Evolutionary conservation across 2,888 invertebrate species (phyloP).

Genomic region (Meteorus colon): DNA sequence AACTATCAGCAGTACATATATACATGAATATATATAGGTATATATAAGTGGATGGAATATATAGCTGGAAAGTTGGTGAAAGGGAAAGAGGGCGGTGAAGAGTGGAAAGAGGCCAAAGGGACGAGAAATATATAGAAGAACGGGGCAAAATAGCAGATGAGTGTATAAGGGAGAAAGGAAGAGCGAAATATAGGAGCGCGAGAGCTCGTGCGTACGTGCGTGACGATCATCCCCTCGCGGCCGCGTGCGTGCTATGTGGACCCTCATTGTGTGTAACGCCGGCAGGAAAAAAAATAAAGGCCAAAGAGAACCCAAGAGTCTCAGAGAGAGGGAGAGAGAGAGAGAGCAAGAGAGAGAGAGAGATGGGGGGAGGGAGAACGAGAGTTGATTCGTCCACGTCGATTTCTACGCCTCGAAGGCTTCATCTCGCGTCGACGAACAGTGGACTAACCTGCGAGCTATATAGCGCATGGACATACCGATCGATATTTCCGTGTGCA

Average conservation of each 20-base stretch:
- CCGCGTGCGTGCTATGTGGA: slow-evolving; percentile 32
- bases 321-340: background rate
- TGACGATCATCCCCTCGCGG: slow-evolving; percentile 52
- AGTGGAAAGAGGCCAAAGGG: slow-evolving; percentile 39
- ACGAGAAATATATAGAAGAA: slow-evolving; percentile 13
- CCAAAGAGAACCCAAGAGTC: too few species aligned
- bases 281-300: background rate
- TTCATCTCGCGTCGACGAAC: slow-evolving; percentile 40
- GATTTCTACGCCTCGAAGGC: slow-evolving; percentile 45
- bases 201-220: slow-evolving; percentile 57
- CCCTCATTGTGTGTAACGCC: slow-evolving; percentile 20
- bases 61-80: background rate
- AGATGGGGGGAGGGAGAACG: slow-evolving; percentile 24
- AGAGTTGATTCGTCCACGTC: slow-evolving; percentile 37
- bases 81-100: background rate
- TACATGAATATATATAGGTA: background rate
- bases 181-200: background rate
- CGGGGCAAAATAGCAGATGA: slow-evolving; percentile 30
- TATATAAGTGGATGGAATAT: background rate
- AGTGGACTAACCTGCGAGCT: slow-evolving; percentile 31
- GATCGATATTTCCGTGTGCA: slow-evolving; percentile 39
- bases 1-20: background rate
- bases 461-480: background rate
- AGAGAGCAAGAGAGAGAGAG: background rate
- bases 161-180: background rate